These are phyloP conservation scores for Acrocephalus kingi DNA, from an alignment of 2,113 vertebrate genomes.

Conservation along the genomic window DNA sequence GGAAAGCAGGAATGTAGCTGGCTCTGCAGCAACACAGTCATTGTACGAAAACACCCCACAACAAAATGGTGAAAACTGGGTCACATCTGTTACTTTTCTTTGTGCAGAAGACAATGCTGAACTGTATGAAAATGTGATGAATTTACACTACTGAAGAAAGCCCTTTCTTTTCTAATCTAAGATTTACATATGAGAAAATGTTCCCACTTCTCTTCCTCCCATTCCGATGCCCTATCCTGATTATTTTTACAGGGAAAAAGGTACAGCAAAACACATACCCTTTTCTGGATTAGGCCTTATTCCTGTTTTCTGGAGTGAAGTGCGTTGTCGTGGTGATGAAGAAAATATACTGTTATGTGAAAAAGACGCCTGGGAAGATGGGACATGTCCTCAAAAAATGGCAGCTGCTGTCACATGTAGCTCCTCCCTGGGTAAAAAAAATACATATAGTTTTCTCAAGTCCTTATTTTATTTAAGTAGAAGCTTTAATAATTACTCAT, in stretches of 20 bases:
- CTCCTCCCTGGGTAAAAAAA: conserved; percentile 74
- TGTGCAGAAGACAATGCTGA: conserved; percentile 27
- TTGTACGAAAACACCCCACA: background rate
- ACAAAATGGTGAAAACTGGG: conserved; percentile 30
- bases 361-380: conserved; percentile 81
- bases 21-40: background rate
- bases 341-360: conserved; percentile 83
- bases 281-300: conserved; percentile 72
- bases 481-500: background rate
- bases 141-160: conserved; percentile 6
- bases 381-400: conserved; percentile 74
- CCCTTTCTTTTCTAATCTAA: background rate
- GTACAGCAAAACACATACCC: conserved; percentile 74
- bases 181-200: background rate
- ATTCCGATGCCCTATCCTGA: background rate
- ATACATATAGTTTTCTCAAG: background rate
- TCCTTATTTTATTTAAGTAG: background rate
- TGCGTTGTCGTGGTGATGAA: conserved; percentile 86
- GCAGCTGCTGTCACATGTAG: conserved; percentile 85
- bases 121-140: conserved; percentile 24
- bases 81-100: conserved; percentile 48
- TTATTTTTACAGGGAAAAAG: conserved; percentile 76
- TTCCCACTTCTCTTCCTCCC: background rate
- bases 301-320: conserved; percentile 82
- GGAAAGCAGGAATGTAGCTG: background rate